These are phyloP conservation scores for Microtus richardsoni DNA, from an alignment of 2,113 vertebrate species.

Conservation along the genomic window DNA sequence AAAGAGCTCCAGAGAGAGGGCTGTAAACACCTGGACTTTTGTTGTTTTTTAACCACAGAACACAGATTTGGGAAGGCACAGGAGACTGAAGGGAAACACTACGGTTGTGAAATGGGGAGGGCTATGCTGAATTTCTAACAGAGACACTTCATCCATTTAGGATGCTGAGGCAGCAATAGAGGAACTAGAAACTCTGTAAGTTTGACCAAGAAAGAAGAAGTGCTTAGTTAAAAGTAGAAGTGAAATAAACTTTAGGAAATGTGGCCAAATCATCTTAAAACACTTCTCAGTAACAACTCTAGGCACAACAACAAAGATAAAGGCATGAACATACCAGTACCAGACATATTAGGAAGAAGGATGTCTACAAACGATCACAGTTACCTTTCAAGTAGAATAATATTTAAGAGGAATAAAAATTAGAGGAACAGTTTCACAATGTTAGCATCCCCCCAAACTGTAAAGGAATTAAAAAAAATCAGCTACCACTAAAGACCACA, in stretches of 20 bases:
- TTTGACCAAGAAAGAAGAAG: slow-evolving; percentile 75
- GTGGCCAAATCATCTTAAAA: slow-evolving; percentile 3
- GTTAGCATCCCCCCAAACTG: neutral
- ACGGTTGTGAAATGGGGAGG: slow-evolving; percentile 44
- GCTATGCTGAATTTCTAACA: slow-evolving; percentile 38
- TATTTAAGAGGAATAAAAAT: slow-evolving; percentile 43
- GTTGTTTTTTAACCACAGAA: slow-evolving; percentile 10
- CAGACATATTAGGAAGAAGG: slow-evolving; percentile 10
- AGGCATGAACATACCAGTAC: slow-evolving; percentile 2
- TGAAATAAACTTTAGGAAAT: slow-evolving; percentile 74
- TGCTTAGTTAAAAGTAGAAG: slow-evolving; percentile 69
- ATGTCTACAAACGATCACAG: slow-evolving; percentile 24
- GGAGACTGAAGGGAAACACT: neutral
- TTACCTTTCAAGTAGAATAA: slow-evolving; percentile 25
- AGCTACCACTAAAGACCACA: slow-evolving; percentile 37
- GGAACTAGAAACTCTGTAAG: slow-evolving; percentile 66
- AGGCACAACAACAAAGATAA: neutral
- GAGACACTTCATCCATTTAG: slow-evolving; percentile 47
- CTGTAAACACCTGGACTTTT: slow-evolving; percentile 35
- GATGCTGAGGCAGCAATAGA: slow-evolving; percentile 63
- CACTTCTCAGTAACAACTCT: slow-evolving; percentile 16
- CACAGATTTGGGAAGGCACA: neutral
- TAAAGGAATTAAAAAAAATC: slow-evolving; percentile 35
- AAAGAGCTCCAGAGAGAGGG: neutral
- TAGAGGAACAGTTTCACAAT: neutral